Percentiles rank a stretch among this genome's conserved stretches.
These are phyloP conservation scores for Rhipidura dahli DNA, from an alignment of 2,113 vertebrate genomes.

Conservation along the genomic window DNA sequence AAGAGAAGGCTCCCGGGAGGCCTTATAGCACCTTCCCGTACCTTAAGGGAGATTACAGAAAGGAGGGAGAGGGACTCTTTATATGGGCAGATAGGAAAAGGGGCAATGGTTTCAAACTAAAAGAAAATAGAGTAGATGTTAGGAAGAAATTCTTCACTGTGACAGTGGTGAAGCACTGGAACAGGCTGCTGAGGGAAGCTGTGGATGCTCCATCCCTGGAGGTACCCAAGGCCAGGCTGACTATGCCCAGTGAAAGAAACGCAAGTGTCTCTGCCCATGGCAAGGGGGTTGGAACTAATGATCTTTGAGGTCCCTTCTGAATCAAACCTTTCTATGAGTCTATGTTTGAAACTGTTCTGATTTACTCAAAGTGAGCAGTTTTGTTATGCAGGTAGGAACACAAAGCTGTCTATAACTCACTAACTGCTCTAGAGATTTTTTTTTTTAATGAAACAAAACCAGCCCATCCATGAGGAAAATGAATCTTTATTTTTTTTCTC, in stretches of 20 bases:
- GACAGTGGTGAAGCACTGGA: background rate
- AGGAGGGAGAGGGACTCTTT: background rate
- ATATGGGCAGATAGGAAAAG: background rate
- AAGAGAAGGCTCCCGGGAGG: background rate
- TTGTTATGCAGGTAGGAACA: background rate
- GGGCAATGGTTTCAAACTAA: background rate
- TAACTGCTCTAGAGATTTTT: background rate
- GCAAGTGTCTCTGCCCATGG: background rate
- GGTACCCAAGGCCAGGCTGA: background rate
- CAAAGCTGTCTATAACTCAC: background rate
- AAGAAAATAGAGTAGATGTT: background rate
- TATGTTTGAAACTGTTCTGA: background rate
- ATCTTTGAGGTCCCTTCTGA: background rate
- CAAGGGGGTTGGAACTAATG: background rate
- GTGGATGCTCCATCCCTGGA: background rate
- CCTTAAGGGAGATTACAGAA: background rate
- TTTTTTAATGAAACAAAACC: conserved; percentile 46
- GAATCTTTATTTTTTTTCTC: conserved; percentile 48
- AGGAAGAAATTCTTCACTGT: background rate
- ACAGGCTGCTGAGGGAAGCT: background rate
- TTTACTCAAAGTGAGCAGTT: background rate
- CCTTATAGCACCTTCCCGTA: background rate
- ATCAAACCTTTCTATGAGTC: background rate
- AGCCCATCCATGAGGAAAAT: conserved; percentile 37
- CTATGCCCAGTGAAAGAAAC: background rate